These are phyloP conservation scores for Spisula solida DNA, from an alignment of 2,888 invertebrate species.

Conservation along the genomic window DNA sequence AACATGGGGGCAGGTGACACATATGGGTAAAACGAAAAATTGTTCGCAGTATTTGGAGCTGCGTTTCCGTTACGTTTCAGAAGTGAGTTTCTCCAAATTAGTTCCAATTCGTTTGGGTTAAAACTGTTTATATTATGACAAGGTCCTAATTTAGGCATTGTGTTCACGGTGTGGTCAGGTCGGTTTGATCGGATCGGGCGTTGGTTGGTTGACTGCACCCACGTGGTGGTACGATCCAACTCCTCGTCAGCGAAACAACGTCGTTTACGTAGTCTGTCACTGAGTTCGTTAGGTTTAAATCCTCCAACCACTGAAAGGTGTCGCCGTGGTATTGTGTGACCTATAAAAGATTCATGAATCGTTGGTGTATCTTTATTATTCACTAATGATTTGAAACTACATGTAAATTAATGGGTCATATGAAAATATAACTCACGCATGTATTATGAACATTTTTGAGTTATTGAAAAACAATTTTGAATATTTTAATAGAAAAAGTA, in stretches of 20 bases:
- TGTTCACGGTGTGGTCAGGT: background rate
- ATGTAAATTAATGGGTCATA: no score
- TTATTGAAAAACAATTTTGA: no score
- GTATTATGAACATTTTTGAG: no score
- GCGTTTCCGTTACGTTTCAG: background rate
- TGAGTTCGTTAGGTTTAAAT: constrained; percentile 84
- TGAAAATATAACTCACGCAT: no score
- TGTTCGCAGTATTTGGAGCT: background rate
- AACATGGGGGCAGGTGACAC: background rate
- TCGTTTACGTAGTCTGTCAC: constrained; percentile 90
- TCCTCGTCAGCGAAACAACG: constrained; percentile 88
- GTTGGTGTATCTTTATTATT: background rate
- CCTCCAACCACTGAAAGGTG: background rate
- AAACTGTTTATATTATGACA: background rate
- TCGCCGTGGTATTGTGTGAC: background rate
- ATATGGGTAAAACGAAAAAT: background rate
- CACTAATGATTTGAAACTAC: background rate
- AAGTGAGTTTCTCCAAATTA: background rate
- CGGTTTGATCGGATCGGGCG: background rate
- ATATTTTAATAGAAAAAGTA: no score
- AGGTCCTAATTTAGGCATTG: background rate
- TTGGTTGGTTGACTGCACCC: background rate
- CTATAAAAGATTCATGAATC: background rate
- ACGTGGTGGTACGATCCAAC: constrained; percentile 86
- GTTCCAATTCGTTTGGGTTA: background rate